Evolutionary conservation across 1,140 invertebrate species (phyloP).

Genomic region (Diprion similis): DNA sequence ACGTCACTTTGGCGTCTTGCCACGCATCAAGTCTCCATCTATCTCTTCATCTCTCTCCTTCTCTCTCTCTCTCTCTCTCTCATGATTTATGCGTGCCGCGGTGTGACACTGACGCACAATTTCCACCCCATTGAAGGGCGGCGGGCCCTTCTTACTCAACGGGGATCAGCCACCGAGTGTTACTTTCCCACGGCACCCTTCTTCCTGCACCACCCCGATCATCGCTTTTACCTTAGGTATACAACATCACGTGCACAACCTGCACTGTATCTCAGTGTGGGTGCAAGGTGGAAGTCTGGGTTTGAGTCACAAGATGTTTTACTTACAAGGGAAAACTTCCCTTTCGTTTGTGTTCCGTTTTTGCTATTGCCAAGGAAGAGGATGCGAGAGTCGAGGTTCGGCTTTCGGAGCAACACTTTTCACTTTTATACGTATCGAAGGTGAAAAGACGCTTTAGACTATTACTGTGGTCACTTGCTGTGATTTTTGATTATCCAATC

Average conservation of each 20-base stretch:
- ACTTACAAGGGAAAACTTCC: background rate
- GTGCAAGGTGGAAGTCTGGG: too few relatives aligned
- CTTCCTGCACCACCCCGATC: background rate
- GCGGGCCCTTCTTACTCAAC: background rate
- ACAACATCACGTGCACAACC: too few relatives aligned
- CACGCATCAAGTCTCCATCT: background rate
- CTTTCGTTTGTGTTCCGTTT: background rate
- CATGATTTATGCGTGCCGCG: constrained; percentile 13
- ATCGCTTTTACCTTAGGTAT: background rate
- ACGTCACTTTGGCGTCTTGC: background rate
- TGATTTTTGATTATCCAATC: too few relatives aligned
- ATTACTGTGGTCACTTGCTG: too few relatives aligned
- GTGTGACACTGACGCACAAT: constrained; percentile 11
- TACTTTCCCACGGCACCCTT: constrained; percentile 3
- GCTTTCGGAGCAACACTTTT: too few relatives aligned
- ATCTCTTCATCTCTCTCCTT: background rate
- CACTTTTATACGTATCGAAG: too few relatives aligned
- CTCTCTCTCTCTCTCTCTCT: background rate
- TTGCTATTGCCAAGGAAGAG: background rate
- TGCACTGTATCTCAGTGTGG: too few relatives aligned
- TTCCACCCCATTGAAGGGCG: background rate
- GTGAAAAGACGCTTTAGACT: too few relatives aligned
- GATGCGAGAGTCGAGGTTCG: background rate
- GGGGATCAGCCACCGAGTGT: constrained; percentile 1
- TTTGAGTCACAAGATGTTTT: background rate